Base-by-base conservation (phyloP, 2,888 invertebrate species). In the Patella ulyssiponensis region DNA sequence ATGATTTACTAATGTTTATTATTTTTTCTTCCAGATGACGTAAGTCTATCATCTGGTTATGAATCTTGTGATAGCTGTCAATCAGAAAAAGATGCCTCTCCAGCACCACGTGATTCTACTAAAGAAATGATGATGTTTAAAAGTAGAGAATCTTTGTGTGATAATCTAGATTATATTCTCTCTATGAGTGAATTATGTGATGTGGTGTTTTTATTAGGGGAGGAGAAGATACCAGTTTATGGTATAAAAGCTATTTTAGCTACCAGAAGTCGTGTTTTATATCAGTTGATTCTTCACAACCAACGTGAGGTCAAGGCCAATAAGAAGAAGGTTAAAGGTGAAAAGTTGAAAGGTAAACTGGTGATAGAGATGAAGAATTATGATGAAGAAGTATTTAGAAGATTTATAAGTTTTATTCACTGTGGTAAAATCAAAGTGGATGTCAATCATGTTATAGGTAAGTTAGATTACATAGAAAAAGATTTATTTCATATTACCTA, bases 321-420 rank as follows among this genome's bases (percentile, higher is more conserved):
- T 64, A 64, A 64, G 11, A 64, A 64, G 20, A 64, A 64, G 64
- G 64, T 11, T 20, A 64, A 64, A 64, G 11, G 14, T 64, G 64
- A 64, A 12, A 23, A 64, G 64, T 64, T 64, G 20, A 64, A 64
- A 14, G 23, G 64, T 64, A 20, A 64, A 64, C 64, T 64, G 64
- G 64, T 64, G 9, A 23, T 64, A 64, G 64, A 64, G 23, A 23
- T 64, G 11, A 64, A 23, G 64, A 64, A 64, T 23, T 64, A 64
- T 64, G 64, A 64, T 23, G 64, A 64, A 64, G 64, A 64, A 23
- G 64, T 64, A 14, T 64, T 64, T 64, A 64, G 64, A 64, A 64
- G 64, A 64, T n/a, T 64, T 20, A 64, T 64, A 23, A 20, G 23
- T 64, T 64, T 64, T 64, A 64, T 64, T 64, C 64, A 64, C 64